These are phyloP conservation scores for Oscheius onirici DNA, from an alignment of 2,888 invertebrate species.

Conservation along the genomic window DNA sequence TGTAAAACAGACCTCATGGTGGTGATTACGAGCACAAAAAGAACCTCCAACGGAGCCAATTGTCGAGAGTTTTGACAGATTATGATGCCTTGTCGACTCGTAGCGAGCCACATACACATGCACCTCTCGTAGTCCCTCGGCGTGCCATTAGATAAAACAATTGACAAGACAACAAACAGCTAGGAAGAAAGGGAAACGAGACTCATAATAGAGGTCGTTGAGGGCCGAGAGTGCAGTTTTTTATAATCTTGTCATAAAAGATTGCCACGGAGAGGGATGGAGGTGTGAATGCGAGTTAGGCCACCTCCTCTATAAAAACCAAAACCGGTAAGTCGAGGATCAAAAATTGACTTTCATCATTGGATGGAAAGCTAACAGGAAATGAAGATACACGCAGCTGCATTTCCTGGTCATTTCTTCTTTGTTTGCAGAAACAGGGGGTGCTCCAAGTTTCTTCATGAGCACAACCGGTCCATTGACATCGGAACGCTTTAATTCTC, in stretches of 20 bases:
- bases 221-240: not conserved
- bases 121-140: not conserved
- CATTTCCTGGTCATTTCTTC: slow-evolving; percentile 2
- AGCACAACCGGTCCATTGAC: slow-evolving; percentile 2
- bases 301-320: not conserved
- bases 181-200: not conserved
- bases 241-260: slow-evolving; percentile 9
- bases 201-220: not conserved
- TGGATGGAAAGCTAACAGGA: not conserved
- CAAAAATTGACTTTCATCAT: not conserved
- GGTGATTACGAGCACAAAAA: slow-evolving; percentile 19
- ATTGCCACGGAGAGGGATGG: slow-evolving; percentile 1
- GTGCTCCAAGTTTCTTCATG: slow-evolving; percentile 18
- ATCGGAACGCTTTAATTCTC: not conserved
- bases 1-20: slow-evolving; percentile 16
- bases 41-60: not conserved
- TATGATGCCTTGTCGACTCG: slow-evolving; percentile 22
- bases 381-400: not conserved
- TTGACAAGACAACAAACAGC: slow-evolving; percentile 10
- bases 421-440: slow-evolving; percentile 20
- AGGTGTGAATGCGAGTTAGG: slow-evolving; percentile 15
- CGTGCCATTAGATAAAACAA: not conserved
- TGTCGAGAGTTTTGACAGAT: slow-evolving; percentile 31
- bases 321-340: not conserved
- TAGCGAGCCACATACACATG: slow-evolving; percentile 22